phyloP scores from a whole-genome alignment of 2,113 vertebrate species.

The Scomber japonicus region DNA sequence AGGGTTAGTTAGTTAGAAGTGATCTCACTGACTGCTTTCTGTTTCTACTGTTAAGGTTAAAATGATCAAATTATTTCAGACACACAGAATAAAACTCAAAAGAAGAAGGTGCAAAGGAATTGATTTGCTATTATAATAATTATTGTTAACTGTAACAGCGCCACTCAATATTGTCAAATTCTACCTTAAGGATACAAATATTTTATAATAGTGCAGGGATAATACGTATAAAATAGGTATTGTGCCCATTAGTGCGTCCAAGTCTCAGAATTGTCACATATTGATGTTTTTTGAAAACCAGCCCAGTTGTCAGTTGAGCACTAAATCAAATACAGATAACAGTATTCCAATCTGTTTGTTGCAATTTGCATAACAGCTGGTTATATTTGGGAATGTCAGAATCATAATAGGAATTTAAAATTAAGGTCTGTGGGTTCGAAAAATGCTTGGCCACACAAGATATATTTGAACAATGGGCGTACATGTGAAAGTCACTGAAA shows the following conservation, averaged over 20 bases:
- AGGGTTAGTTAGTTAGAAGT: too few relatives aligned
- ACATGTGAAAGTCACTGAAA: too few relatives aligned
- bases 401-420: neutral
- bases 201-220: neutral
- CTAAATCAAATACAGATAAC: neutral
- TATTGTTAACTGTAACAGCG: neutral
- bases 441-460: neutral
- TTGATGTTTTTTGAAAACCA: too few relatives aligned
- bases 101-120: neutral
- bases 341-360: neutral
- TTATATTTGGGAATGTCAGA: neutral
- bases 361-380: neutral
- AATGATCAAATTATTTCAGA: conserved; percentile 10
- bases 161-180: neutral
- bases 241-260: neutral
- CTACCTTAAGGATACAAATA: neutral
- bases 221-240: too few relatives aligned
- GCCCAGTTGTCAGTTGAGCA: too few relatives aligned
- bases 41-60: neutral
- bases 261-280: neutral
- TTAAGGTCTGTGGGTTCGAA: neutral
- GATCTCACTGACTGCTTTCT: neutral
- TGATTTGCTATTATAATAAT: neutral
- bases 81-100: neutral
- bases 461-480: too few relatives aligned